Percentiles rank a stretch among this genome's conserved stretches.
phyloP scores from a whole-genome alignment of 92 coral and sea anemone species.

The Parazoanthus darwini region DNA sequence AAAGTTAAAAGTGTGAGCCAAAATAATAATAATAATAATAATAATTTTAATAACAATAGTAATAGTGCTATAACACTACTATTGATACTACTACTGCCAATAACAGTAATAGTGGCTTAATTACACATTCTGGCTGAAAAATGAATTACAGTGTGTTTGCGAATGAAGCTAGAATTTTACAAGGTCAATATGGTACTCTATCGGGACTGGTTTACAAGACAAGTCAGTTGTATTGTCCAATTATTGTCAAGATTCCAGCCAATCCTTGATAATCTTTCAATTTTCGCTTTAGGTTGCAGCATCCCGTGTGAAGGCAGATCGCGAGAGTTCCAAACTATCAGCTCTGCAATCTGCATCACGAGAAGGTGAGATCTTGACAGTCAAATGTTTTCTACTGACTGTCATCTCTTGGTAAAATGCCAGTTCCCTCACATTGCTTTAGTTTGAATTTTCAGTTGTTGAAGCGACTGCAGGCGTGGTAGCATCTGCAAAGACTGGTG shows the following conservation, averaged over 20 bases:
- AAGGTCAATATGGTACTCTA: too few species aligned
- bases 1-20: too few species aligned
- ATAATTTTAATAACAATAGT: too few species aligned
- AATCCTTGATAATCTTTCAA: too few species aligned
- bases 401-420: not conserved
- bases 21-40: too few species aligned
- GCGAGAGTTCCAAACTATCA: slow-evolving; percentile 70
- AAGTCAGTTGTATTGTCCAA: not conserved
- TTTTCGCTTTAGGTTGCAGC: slow-evolving; percentile 84
- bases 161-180: too few species aligned
- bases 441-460: slow-evolving; percentile 63
- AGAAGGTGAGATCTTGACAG: slow-evolving; percentile 57
- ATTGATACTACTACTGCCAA: too few species aligned
- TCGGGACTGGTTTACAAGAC: too few species aligned
- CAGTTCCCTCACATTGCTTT: not conserved
- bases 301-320: slow-evolving; percentile 91
- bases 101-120: too few species aligned
- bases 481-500: slow-evolving; percentile 97
- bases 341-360: slow-evolving; percentile 82
- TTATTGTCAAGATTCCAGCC: not conserved
- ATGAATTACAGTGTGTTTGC: too few species aligned
- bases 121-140: too few species aligned
- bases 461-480: slow-evolving; percentile 97
- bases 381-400: not conserved
- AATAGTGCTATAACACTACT: too few species aligned